phyloP scores from a whole-genome alignment of 2,888 invertebrate species.

The Aleiodes leptofemur region DNA sequence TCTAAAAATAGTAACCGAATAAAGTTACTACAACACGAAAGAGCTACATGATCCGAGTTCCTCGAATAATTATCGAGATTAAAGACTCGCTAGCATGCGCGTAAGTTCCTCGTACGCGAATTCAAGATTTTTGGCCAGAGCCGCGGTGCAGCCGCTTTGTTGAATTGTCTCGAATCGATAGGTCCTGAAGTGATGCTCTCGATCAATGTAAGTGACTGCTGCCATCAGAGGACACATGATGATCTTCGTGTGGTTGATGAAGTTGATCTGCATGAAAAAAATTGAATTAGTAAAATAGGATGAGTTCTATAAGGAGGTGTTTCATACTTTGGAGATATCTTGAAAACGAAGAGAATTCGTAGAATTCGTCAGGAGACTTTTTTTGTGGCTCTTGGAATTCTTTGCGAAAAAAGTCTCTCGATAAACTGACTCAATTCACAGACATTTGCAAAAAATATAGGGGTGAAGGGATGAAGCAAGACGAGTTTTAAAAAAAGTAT shows the following conservation, averaged over 20 bases:
- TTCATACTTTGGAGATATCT: too few species aligned
- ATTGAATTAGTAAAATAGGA: slow-evolving; percentile 23
- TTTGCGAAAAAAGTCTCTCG: too few species aligned
- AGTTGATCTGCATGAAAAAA: slow-evolving; percentile 86
- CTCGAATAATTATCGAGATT: slow-evolving; percentile 44
- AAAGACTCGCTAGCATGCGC: slow-evolving; percentile 63
- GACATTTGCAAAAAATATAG: too few species aligned
- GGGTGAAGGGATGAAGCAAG: too few species aligned
- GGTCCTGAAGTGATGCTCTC: slow-evolving; percentile 93
- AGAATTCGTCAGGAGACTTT: too few species aligned
- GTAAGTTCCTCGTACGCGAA: slow-evolving; percentile 89
- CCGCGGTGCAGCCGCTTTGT: slow-evolving; percentile 89
- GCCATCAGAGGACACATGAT: slow-evolving; percentile 98
- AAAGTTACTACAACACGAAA: too few species aligned
- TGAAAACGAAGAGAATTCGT: too few species aligned
- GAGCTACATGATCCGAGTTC: background rate
- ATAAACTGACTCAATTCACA: too few species aligned
- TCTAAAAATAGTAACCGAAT: too few species aligned
- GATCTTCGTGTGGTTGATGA: slow-evolving; percentile 98
- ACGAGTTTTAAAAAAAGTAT: too few species aligned
- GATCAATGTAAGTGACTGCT: slow-evolving; percentile 97
- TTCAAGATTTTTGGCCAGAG: slow-evolving; percentile 86
- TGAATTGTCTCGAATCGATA: slow-evolving; percentile 91
- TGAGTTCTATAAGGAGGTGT: too few species aligned
- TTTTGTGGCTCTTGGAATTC: too few species aligned